Percentiles rank a stretch among this genome's conserved stretches.
Evolutionary conservation across 2,888 invertebrate genomes (phyloP).

Genomic region (Campoplex capitator): DNA sequence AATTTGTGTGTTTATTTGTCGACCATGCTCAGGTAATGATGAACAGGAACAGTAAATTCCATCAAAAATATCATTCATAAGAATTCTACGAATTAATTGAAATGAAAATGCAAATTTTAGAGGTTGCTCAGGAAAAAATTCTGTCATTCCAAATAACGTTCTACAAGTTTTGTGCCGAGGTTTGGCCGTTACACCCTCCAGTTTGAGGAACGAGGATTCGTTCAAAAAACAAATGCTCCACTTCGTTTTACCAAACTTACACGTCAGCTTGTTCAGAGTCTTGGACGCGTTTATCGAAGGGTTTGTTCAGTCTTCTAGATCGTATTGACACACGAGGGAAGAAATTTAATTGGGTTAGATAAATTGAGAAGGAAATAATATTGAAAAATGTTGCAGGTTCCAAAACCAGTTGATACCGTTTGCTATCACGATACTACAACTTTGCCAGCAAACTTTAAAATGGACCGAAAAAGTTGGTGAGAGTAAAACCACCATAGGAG

Average conservation of each 20-base stretch:
- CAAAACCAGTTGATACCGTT: conserved; percentile 77
- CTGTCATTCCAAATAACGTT: conserved; percentile 77
- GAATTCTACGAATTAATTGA: conserved; percentile 29
- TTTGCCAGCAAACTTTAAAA: conserved; percentile 78
- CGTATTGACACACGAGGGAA: not conserved
- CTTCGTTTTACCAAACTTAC: conserved; percentile 78
- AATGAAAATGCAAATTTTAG: conserved; percentile 67
- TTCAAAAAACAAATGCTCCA: conserved; percentile 76
- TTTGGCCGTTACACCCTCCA: conserved; percentile 77
- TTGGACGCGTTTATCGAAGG: conserved; percentile 78
- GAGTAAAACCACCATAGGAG: conserved; percentile 73
- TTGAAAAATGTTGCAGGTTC: conserved; percentile 74
- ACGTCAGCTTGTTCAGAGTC: conserved; percentile 76
- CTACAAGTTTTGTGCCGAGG: conserved; percentile 78
- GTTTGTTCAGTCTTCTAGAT: conserved; percentile 70
- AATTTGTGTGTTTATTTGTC: conserved; percentile 80
- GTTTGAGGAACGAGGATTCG: conserved; percentile 74
- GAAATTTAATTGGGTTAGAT: not conserved
- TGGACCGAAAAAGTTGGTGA: conserved; percentile 76
- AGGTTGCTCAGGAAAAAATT: conserved; percentile 75
- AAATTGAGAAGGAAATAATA: not conserved
- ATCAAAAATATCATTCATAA: not conserved
- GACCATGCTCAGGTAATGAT: conserved; percentile 75
- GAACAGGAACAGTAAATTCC: not conserved
- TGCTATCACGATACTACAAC: conserved; percentile 77